A percentile compares a stretch with the other conserved stretches of the same genome.
Evolutionary conservation across 2,797 vertebrate species (phyloP).

Genomic region (Avahi laniger): DNA sequence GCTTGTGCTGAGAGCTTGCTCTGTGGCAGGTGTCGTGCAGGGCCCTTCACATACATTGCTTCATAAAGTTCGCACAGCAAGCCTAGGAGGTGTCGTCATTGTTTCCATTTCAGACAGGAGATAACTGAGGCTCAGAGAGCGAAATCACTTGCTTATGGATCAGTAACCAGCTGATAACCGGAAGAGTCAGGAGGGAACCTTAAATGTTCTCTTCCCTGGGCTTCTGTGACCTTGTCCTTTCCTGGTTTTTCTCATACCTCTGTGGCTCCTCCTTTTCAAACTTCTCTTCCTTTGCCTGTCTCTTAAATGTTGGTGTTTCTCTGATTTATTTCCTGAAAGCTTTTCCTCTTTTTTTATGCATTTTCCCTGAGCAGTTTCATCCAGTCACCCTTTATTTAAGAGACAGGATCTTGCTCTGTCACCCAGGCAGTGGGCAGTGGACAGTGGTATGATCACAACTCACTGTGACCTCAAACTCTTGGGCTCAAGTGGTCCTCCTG

Average conservation of each 20-base stretch:
- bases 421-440: neutral
- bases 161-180: neutral
- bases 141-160: neutral
- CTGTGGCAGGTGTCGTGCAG: neutral
- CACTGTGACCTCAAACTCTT: neutral
- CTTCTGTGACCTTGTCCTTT: neutral
- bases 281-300: neutral
- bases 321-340: neutral
- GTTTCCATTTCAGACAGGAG: neutral
- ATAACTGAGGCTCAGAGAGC: neutral
- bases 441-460: neutral
- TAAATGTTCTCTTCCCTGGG: neutral
- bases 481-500: neutral
- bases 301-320: neutral
- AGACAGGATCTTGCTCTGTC: neutral
- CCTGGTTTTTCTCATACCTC: neutral
- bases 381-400: neutral
- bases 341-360: neutral
- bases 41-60: neutral
- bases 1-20: fast-evolving
- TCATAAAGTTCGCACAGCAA: neutral
- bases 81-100: neutral
- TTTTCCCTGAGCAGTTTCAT: neutral
- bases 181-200: neutral
- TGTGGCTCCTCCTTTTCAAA: neutral